Conservation (phyloP, 64 coral and sea anemone genomes). For the Platygyra sinensis region DNA sequence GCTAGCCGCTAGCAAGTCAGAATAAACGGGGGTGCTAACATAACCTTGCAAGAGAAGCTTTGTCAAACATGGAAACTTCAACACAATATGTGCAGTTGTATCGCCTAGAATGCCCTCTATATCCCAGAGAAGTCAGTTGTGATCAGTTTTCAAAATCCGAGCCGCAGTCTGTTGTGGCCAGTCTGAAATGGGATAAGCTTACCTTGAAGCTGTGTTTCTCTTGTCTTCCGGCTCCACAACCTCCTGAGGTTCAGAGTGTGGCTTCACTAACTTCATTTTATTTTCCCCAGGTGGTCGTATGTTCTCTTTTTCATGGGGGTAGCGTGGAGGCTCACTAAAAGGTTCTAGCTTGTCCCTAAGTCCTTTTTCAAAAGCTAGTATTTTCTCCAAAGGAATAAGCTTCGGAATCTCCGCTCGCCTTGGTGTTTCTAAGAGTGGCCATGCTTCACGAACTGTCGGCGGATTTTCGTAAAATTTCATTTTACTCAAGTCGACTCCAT, state of each 20-base stretch:
- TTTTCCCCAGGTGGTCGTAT: conserved; percentile 20
- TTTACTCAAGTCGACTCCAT: conserved; percentile 13
- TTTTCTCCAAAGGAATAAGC: conserved; percentile 44
- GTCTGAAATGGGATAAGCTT: background rate
- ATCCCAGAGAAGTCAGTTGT: no score
- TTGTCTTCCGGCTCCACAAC: background rate
- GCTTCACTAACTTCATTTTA: background rate
- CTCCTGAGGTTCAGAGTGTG: background rate
- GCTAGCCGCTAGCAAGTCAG: no score
- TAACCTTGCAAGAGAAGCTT: no score
- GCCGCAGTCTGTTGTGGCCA: no score
- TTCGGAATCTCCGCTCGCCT: background rate
- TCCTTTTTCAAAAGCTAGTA: conserved; percentile 40
- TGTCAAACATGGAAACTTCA: no score
- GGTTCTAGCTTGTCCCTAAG: conserved; percentile 9
- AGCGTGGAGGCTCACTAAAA: background rate
- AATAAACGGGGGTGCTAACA: no score
- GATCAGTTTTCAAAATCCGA: no score
- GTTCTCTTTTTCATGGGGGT: conserved; percentile 52
- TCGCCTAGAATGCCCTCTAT: no score
- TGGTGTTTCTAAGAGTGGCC: conserved; percentile 19
- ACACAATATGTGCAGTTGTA: no score
- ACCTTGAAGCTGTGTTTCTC: conserved; percentile 55
- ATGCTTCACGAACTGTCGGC: conserved; percentile 8
- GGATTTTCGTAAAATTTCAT: background rate